Conservation (phyloP, 2,113 vertebrate species). For the Pseudopodoces humilis region DNA sequence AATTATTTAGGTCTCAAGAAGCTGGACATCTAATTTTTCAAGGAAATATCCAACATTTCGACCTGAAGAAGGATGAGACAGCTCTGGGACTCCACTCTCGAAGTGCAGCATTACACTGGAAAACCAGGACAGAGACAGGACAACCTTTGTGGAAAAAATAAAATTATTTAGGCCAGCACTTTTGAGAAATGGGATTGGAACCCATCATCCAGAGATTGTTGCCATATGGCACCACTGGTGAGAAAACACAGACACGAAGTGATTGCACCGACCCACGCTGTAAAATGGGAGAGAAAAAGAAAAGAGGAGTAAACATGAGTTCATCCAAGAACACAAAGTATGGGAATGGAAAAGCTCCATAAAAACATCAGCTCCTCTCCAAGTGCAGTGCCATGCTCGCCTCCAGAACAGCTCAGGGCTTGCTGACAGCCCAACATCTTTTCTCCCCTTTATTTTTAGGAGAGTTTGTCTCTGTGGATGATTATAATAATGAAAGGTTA, state of each 20-base stretch:
- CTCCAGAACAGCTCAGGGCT: background rate
- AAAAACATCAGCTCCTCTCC: background rate
- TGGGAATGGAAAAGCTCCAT: background rate
- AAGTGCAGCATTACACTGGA: background rate
- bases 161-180: background rate
- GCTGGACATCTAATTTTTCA: background rate
- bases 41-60: background rate
- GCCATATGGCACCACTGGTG: background rate
- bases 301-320: background rate
- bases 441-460: background rate
- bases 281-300: background rate
- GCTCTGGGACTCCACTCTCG: background rate
- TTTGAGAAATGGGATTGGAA: background rate
- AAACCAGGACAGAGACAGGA: background rate
- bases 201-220: accelerated
- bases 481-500: background rate
- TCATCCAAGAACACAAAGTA: background rate
- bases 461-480: background rate
- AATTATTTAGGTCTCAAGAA: background rate
- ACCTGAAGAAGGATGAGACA: background rate
- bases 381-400: background rate
- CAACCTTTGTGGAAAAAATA: background rate
- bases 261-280: background rate
- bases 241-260: background rate
- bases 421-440: background rate